phyloP scores from a whole-genome alignment of 2,888 invertebrate genomes.

The Aleiodes alternator region DNA sequence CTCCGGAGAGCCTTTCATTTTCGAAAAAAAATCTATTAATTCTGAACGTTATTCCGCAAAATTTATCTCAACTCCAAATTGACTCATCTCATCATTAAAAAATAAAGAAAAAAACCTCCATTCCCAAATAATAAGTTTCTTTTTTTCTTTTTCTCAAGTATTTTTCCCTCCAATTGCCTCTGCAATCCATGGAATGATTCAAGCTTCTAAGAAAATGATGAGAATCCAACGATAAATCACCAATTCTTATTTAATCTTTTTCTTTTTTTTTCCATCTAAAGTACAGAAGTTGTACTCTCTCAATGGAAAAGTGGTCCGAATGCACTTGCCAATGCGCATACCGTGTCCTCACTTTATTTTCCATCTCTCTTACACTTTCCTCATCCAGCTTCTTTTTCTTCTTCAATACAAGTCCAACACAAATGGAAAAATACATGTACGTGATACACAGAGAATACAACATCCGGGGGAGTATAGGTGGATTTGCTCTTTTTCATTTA shows the following conservation, averaged over 20 bases:
- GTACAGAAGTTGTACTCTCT: constrained; percentile 48
- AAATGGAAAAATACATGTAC: neutral
- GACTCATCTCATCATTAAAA: too few relatives aligned
- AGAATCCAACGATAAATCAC: constrained; percentile 16
- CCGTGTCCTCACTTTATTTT: constrained; percentile 37
- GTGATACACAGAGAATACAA: neutral
- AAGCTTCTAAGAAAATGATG: neutral
- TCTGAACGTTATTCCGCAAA: too few relatives aligned
- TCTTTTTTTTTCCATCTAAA: neutral
- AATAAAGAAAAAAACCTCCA: too few relatives aligned
- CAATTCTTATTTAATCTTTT: constrained; percentile 5
- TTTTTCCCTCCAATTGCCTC: neutral
- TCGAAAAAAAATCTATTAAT: too few relatives aligned
- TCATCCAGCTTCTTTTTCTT: neutral
- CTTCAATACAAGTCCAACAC: neutral
- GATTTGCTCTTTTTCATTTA: constrained; percentile 6
- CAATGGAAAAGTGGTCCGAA: constrained; percentile 62
- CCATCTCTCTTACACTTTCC: constrained; percentile 8
- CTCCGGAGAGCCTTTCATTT: too few relatives aligned
- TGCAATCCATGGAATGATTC: constrained; percentile 33
- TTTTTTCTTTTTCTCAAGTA: neutral
- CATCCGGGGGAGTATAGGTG: constrained; percentile 13
- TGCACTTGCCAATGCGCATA: constrained; percentile 53
- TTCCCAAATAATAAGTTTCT: too few relatives aligned
- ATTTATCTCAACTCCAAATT: too few relatives aligned